Percentiles rank a stretch among this genome's conserved stretches.
Conservation (phyloP, 2,797 vertebrate genomes). For the Prionace glauca region DNA sequence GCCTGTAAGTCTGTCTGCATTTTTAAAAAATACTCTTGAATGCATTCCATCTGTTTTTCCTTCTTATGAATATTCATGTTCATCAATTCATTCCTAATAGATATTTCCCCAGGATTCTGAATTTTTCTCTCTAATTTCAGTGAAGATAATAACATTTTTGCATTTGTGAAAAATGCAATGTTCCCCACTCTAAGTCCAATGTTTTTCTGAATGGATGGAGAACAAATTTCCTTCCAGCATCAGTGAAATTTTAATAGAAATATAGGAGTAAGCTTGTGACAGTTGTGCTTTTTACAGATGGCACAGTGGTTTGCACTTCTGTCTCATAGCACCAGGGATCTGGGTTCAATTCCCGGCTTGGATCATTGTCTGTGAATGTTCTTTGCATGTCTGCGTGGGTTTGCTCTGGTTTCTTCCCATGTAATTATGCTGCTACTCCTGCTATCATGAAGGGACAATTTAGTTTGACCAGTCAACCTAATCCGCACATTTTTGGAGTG, state of each 20-base stretch:
- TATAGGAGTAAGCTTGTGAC: not conserved
- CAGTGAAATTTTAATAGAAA: not conserved
- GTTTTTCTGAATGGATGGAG: not conserved
- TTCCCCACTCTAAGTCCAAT: not conserved
- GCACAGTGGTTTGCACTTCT: no score
- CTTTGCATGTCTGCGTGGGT: no score
- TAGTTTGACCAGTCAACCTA: no score
- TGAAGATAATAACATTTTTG: not conserved
- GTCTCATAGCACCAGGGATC: no score
- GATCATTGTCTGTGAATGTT: no score
- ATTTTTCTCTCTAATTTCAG: not conserved
- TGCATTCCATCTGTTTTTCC: not conserved
- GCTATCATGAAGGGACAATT: no score
- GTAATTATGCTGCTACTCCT: no score
- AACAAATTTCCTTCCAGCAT: not conserved
- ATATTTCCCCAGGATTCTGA: not conserved
- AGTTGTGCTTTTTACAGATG: not conserved
- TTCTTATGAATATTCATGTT: not conserved
- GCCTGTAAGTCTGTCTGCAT: no score
- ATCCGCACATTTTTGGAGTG: no score
- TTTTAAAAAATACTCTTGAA: not conserved
- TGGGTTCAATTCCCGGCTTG: no score
- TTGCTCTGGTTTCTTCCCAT: no score
- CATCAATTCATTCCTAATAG: not conserved
- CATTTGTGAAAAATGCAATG: not conserved